A percentile compares a stretch with the other conserved stretches of the same genome.
phyloP scores from a whole-genome alignment of 2,113 vertebrate genomes.

The Cinclus mexicanus region DNA sequence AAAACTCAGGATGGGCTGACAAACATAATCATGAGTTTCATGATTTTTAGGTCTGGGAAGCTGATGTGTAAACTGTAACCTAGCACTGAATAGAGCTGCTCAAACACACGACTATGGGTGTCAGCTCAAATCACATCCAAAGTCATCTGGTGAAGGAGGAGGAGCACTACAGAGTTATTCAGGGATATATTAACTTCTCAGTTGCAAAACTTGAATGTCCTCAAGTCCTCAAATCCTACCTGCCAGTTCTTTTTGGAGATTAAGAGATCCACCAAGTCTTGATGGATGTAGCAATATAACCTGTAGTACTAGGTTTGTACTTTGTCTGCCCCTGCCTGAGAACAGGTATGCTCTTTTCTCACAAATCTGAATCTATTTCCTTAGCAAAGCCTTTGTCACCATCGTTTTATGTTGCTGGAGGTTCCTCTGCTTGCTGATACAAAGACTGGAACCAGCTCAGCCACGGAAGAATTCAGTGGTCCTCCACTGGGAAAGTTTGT shows the following conservation, averaged over 20 bases:
- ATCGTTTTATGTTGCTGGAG: background rate
- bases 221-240: background rate
- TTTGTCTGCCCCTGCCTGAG: background rate
- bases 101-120: conserved; percentile 34
- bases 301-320: background rate
- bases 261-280: background rate
- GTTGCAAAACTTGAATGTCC: background rate
- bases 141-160: background rate
- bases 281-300: background rate
- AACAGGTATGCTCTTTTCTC: background rate
- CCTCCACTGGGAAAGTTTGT: background rate
- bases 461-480: background rate
- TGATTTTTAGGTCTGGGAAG: background rate
- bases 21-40: conserved; percentile 36
- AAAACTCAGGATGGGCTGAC: conserved; percentile 48
- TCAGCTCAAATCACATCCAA: conserved; percentile 33
- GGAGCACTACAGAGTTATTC: background rate
- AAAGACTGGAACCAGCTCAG: background rate
- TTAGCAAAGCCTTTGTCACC: background rate
- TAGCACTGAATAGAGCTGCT: conserved; percentile 26
- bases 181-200: conserved; percentile 14
- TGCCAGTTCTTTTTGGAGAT: background rate
- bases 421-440: background rate
- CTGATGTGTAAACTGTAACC: conserved; percentile 39
- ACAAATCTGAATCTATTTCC: background rate